Evolutionary conservation across 2,797 vertebrate species (phyloP).

Genomic region (Ptychobarbus kaznakovi): DNA sequence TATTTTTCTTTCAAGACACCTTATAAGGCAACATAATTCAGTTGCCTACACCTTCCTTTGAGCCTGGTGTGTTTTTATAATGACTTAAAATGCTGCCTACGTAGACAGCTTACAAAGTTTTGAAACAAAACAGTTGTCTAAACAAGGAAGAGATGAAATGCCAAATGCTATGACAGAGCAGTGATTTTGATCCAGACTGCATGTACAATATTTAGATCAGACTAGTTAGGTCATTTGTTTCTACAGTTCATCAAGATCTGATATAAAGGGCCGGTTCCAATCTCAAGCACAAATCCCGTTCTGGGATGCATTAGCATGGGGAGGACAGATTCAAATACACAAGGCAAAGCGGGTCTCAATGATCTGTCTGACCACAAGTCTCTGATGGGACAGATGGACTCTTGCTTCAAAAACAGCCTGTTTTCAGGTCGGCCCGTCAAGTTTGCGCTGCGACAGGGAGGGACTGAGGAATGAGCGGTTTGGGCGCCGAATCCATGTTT

Average conservation of each 20-base stretch:
- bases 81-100: background rate
- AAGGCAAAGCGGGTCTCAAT: background rate
- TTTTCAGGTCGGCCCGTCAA: conserved; percentile 9
- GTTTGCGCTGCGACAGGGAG: conserved; percentile 13
- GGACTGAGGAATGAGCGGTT: conserved; percentile 29
- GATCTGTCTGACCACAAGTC: conserved; percentile 16
- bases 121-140: conserved; percentile 1
- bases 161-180: background rate
- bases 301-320: conserved; percentile 32
- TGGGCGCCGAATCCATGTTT: conserved; percentile 20
- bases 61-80: background rate
- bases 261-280: conserved; percentile 28
- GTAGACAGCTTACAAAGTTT: background rate
- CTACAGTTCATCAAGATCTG: conserved; percentile 27
- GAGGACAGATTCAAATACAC: conserved; percentile 31
- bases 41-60: conserved; percentile 4
- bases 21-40: background rate
- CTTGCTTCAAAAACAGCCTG: conserved; percentile 14
- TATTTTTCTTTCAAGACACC: background rate
- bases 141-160: conserved; percentile 34
- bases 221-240: conserved; percentile 36
- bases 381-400: conserved; percentile 31
- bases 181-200: background rate
- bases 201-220: conserved; percentile 27
- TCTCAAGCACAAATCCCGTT: conserved; percentile 4